Base-by-base conservation (phyloP, 2,113 vertebrate species). In the Ciconia stormi region DNA sequence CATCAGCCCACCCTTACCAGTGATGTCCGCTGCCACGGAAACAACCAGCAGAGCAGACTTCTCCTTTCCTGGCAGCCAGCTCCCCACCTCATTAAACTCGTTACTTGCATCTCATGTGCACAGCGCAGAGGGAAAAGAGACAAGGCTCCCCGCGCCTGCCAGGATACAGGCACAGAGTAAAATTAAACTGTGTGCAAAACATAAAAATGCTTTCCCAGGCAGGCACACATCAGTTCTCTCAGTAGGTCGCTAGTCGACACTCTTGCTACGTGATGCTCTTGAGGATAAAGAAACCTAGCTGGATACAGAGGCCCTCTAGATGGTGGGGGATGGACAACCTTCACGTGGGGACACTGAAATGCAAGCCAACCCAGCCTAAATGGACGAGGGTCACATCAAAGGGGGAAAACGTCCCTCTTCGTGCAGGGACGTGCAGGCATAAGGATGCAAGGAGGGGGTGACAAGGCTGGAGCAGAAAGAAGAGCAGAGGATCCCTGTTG, bases 361-460 rank as follows among this genome's bases (percentile, higher is more conserved):
- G 20, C 40, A 59, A 1, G 2, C 16, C 36, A 40, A 30, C 25
- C 29, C 16, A 58, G 66, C 9, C 30, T 42, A 70, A 49, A 52
- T 3, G 15, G 25, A 70, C 13, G 26, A 47, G 61, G 27, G 69
- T 55, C 29, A 38, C 62, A 42, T 13, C 16, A 25, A 81, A 80
- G 15, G 13, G 42, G 13, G 7, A 19, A 47, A 89, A 82, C 0
- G 1, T 13, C 32, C 62, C 29, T 62, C 46, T 79, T 34, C 10
- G 5, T 2, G 1, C 38, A 82, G 29, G 7, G 26, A 44, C 0
- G 1, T 7, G 32, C 23, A 83, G 36, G 38, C 40, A 38, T 0
- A 9, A 87, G 23, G 42, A 46, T 15, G 34, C 32, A 44, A 58
- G 27, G 42, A 76, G 6, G 4, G 55, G 8, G 34, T 14, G 34